These are phyloP conservation scores for Fregetta grallaria DNA, from an alignment of 2,113 vertebrate species.

Conservation along the genomic window DNA sequence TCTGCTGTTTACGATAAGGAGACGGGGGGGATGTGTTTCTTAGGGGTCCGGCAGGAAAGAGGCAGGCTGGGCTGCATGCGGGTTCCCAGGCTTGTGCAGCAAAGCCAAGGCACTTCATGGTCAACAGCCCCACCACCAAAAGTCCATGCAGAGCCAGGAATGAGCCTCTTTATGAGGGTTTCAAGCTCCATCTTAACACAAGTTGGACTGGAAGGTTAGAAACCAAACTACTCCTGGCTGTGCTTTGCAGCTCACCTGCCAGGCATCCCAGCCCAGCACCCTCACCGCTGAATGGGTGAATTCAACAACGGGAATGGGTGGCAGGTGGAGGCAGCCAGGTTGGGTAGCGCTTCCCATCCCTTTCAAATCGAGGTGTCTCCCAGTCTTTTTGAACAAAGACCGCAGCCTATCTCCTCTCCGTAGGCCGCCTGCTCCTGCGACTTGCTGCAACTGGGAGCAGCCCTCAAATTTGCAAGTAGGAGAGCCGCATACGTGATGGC, in stretches of 20 bases:
- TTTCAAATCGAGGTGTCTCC: background rate
- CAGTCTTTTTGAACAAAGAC: background rate
- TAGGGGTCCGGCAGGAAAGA: background rate
- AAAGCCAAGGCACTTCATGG: background rate
- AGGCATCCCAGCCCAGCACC: background rate
- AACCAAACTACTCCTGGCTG: background rate
- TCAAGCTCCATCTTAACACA: background rate
- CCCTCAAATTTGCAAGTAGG: background rate
- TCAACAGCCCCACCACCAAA: background rate
- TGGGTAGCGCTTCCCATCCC: background rate
- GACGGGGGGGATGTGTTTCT: background rate
- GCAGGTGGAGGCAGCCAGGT: background rate
- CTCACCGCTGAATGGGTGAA: background rate
- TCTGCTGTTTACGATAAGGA: background rate
- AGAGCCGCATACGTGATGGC: background rate
- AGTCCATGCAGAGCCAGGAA: rapidly evolving
- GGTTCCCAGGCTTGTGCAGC: background rate
- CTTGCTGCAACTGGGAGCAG: background rate
- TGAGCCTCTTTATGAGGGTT: background rate
- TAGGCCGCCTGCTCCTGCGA: background rate
- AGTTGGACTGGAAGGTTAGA: background rate
- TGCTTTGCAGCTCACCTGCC: background rate
- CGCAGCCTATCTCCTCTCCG: background rate
- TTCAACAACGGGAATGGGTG: background rate
- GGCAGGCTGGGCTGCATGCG: rapidly evolving